Evolutionary conservation across 2,113 vertebrate genomes (phyloP).

Genomic region (Stigmatopora nigra): DNA sequence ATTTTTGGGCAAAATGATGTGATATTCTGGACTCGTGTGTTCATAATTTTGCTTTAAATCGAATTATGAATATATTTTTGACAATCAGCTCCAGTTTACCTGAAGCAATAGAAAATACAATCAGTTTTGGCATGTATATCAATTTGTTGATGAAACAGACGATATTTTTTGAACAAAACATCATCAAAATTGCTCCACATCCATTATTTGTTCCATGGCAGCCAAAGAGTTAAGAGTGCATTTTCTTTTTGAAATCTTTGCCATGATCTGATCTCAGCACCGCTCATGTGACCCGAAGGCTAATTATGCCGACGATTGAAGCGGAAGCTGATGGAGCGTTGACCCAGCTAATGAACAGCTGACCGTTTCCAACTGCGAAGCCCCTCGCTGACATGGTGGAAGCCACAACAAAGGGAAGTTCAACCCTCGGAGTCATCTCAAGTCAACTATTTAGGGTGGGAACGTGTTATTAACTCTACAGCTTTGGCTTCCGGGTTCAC

Average conservation of each 20-base stretch:
- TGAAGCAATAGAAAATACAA: no score
- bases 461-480: not conserved
- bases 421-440: not conserved
- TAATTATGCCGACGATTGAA: constrained; percentile 3
- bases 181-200: no score
- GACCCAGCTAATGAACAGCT: not conserved
- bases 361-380: constrained; percentile 2
- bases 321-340: not conserved
- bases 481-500: not conserved
- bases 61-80: no score
- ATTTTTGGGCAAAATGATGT: no score
- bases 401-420: not conserved
- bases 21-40: no score
- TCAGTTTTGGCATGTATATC: no score
- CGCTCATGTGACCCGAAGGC: constrained; percentile 4
- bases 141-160: no score
- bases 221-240: no score
- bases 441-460: not conserved
- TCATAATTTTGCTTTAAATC: no score
- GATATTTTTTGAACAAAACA: no score
- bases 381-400: not conserved
- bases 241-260: not conserved
- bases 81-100: no score
- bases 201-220: no score
- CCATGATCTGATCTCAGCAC: not conserved